Base-by-base conservation (phyloP, 1,140 invertebrate species). In the Parapsyche elsis region DNA sequence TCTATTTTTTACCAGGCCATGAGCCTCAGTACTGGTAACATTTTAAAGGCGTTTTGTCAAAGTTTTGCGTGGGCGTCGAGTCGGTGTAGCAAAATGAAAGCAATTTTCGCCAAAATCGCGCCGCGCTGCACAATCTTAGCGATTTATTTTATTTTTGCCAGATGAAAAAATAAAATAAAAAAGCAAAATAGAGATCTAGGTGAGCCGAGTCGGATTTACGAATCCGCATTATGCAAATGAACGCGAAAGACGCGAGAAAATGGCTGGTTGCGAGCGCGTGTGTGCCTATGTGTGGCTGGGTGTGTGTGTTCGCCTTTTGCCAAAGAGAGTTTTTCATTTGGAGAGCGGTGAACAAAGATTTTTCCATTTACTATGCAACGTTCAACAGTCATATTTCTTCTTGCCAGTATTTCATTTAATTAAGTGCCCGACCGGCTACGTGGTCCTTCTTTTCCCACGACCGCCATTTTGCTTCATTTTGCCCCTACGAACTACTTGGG, bases 251-350 rank as follows among this genome's bases (percentile, higher is more conserved):
- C 49, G 49, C 49, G 12, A 53, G 49, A 53, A 53, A 53, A 53
- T 19, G 16, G 16, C 49, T 53, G 1, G 0, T 9, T 38, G 30
- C 7, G 30, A 7, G 2, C n/a, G n/a, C n/a, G n/a, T n/a, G n/a
- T n/a, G n/a, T n/a, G n/a, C n/a, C n/a, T n/a, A n/a, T n/a, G 57
- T 38, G 30, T 38, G 30, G 30, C 30, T n/a, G n/a, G n/a, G n/a
- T n/a, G n/a, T n/a, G n/a, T n/a, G n/a, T 5, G 21, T 1, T 14
- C 59, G 59, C 4, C 12, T 53, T 53, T 53, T 57, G 30, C 73
- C 73, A 24, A 30, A 46, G 57, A 57, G 71, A 81, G 80, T 81
- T 81, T 81, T 81, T 78, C 80, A 81, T 81, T 81, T 79, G 70
- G 57, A 30, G 53, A 10, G 12, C 30, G 12, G 14, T 10, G 80